Evolutionary conservation across 2,888 invertebrate genomes (phyloP), one percentile per base, ranked within the genome.

Genomic region (Oscheius sp.): DNA sequence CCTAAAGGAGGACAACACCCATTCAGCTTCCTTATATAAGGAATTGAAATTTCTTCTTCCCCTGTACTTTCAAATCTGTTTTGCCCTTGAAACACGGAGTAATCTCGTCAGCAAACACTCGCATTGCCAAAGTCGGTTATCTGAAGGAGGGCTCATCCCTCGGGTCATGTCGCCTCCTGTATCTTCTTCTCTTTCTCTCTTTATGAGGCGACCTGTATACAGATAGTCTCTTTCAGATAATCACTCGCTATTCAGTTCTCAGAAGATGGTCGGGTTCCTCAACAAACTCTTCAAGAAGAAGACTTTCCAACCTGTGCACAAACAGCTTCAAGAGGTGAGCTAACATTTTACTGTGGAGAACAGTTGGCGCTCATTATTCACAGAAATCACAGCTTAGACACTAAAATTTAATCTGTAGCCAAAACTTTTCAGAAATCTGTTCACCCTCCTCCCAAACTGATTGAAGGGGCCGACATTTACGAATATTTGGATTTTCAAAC

Each of bases 211-310:
- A 11, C 42, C n/a, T n/a, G 21, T 37, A n/a, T 35, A 35, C 35
- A 11, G 13, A 9, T 42, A 33, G n/a, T 42, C n/a, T 42, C 10
- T 21, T 29, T 21, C 13, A 47, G 21, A n/a, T 35, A 47, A 10
- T 29, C 63, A 11, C 63, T 47, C 47, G 9, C 37, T 47, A n/a
- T 63, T 10, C 48, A n/a, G 48, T 29, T 32, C 37, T n/a, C 42
- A 48, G 42, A 42, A 48, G 47, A 63, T 63, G 63, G 5, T 42
- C 29, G 42, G 37, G 35, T 42, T 68, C 33, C 32, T 68, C 37
- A 35, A 51, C 33, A 51, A 53, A 55, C 53, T 68, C n/a, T 55
- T 68, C 68, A 47, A 21, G n/a, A 63, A 48, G 63, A 63, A 63
- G 48, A 48, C 21, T 11, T 63, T 63, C 47, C 48, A 47, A 13